Conservation (phyloP, 2,797 vertebrate species). For the Dicrostonyx torquatus region DNA sequence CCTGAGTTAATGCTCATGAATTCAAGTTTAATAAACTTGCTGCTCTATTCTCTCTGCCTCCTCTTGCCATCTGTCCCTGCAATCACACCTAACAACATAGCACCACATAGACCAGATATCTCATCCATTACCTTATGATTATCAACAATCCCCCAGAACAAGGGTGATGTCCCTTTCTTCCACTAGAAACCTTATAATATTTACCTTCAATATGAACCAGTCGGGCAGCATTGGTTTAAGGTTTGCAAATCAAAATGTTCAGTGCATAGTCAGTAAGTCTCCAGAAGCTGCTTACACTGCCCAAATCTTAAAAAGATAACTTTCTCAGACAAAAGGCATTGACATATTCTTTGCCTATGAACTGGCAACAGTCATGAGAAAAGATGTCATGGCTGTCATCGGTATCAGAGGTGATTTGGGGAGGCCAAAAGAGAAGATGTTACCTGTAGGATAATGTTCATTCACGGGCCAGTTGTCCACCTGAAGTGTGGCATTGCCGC, state of each 20-base stretch:
- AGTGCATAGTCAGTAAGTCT: slow-evolving; percentile 72
- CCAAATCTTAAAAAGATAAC: background rate
- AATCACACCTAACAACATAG: background rate
- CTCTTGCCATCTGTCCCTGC: background rate
- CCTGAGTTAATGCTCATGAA: background rate
- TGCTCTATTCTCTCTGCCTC: background rate
- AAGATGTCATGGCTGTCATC: background rate
- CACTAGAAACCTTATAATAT: background rate
- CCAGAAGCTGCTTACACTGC: slow-evolving; percentile 62
- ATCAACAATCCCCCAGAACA: background rate
- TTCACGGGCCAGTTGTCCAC: slow-evolving; percentile 99
- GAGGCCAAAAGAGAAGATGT: background rate
- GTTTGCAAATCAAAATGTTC: background rate
- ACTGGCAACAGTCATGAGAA: background rate
- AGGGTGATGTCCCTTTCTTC: background rate
- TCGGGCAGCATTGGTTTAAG: slow-evolving; percentile 25
- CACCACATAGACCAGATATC: background rate
- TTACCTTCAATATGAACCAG: slow-evolving; percentile 72
- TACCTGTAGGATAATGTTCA: slow-evolving; percentile 98
- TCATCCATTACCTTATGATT: background rate
- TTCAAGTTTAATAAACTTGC: background rate
- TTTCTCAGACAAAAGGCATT: background rate
- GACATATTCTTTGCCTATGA: background rate
- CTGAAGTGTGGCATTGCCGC: slow-evolving; percentile 97
- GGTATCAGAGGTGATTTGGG: background rate